Evolutionary conservation across 1,140 invertebrate genomes (phyloP), one percentile per base, ranked within the genome.

Genomic region (Drosophila pectinifera): DNA sequence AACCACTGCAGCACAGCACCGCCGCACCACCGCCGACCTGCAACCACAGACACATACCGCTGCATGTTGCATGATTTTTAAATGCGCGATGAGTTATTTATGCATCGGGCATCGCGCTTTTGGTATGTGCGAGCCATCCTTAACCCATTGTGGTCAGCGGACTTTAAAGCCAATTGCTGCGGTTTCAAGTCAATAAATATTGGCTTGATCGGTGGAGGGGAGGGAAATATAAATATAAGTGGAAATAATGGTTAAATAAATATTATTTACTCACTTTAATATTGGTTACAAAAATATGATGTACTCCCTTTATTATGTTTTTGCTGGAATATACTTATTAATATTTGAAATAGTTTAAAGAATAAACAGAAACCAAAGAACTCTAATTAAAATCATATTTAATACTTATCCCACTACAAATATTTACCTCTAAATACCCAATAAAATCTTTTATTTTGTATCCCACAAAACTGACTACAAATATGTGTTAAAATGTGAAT

Each of bases 81-180:
- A 89, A 89, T 89, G 84, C 77, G 85, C 84, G 84, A 89, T 89
- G 84, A 89, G 84, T 89, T 89, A 89, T 89, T 89, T 89, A 89
- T 89, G 84, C 84, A 89, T 74, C 73, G 81, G 58, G 72, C 79
- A 83, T 76, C 70, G 38, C 16, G 53, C 49, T 53, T 53, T 76
- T 39, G 75, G 70, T 76, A 76, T 81, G 69, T 79, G 70, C 83
- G 51, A 70, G 56, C 49, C 68, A 88, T 56, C 73, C 54, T 83
- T 89, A 88, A 83, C 83, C 79, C 79, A 55, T 57, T 38, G 78
- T 42, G 63, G 45, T 43, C 43, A 70, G 41, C 13, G n/a, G 34
- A 65, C 39, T 46, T 5, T 34, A 42, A 34, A 22, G 20, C 13
- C n/a, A 65, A 68, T 56, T n/a, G 51, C 43, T 55, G 31, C 8